These are phyloP conservation scores for Eupithecia subumbrata DNA, from an alignment of 2,888 invertebrate genomes.

Conservation along the genomic window DNA sequence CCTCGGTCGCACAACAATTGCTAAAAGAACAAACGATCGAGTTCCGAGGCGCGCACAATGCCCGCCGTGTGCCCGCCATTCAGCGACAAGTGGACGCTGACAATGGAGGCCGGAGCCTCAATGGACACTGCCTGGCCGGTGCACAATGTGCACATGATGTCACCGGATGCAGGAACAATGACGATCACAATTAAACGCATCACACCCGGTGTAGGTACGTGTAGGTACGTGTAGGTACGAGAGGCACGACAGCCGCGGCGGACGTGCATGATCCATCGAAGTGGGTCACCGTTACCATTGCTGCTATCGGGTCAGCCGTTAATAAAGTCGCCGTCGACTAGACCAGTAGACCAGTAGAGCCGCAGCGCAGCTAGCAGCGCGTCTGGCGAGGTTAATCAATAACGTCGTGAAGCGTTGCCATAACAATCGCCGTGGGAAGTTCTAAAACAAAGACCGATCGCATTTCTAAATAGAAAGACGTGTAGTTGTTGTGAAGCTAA, in stretches of 20 bases:
- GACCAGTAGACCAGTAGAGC: too few species aligned
- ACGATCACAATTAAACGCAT: slow-evolving; percentile 60
- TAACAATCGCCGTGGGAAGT: slow-evolving; percentile 12
- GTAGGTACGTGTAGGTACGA: too few species aligned
- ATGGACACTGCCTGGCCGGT: slow-evolving; percentile 53
- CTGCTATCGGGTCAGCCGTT: slow-evolving; percentile 18
- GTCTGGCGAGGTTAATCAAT: slow-evolving; percentile 11
- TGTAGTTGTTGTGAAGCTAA: not conserved
- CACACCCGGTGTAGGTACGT: slow-evolving; percentile 22
- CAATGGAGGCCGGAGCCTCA: slow-evolving; percentile 50
- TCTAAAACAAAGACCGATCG: not conserved
- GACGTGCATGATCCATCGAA: slow-evolving; percentile 36
- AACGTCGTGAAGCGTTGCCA: slow-evolving; percentile 15
- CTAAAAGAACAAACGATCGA: slow-evolving; percentile 46
- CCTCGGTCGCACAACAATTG: slow-evolving; percentile 29
- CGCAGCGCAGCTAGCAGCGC: not conserved
- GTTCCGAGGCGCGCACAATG: slow-evolving; percentile 56
- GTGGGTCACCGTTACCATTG: slow-evolving; percentile 24
- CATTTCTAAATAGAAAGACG: not conserved
- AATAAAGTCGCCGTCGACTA: slow-evolving; percentile 5
- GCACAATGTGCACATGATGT: slow-evolving; percentile 57
- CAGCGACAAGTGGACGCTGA: slow-evolving; percentile 60
- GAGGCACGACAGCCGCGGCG: slow-evolving; percentile 23
- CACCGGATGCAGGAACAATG: slow-evolving; percentile 73
- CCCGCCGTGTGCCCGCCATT: slow-evolving; percentile 58